These are phyloP conservation scores for Nothura maculosa DNA, from an alignment of 2,797 vertebrate species.

Conservation along the genomic window DNA sequence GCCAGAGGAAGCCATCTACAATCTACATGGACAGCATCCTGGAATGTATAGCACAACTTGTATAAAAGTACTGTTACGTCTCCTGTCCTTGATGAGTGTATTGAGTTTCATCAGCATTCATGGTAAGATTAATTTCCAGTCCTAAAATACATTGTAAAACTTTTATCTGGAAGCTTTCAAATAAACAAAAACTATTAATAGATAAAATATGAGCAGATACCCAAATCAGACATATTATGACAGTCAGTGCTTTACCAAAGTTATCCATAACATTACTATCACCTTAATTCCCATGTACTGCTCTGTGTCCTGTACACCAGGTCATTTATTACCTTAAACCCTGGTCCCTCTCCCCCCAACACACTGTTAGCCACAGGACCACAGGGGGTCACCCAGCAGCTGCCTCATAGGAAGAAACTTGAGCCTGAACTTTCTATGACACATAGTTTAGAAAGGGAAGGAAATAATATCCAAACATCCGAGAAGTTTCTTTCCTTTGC, in stretches of 20 bases:
- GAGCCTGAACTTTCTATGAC: not conserved
- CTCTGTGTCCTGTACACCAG: fast-evolving
- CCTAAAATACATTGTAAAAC: not conserved
- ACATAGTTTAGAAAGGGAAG: not conserved
- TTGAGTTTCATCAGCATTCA: not conserved
- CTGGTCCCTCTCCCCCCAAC: not conserved
- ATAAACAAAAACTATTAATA: not conserved
- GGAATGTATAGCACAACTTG: fast-evolving
- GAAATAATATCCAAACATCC: not conserved
- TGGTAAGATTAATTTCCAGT: not conserved
- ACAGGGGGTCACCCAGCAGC: not conserved
- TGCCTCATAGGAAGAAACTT: not conserved
- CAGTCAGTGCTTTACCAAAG: not conserved
- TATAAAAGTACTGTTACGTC: not conserved
- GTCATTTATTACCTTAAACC: not conserved
- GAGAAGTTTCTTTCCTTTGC: not conserved
- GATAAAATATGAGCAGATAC: not conserved
- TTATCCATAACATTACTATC: not conserved
- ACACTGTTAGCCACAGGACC: not conserved
- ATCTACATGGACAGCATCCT: not conserved
- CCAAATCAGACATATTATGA: not conserved
- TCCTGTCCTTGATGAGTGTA: fast-evolving
- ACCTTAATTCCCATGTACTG: not conserved
- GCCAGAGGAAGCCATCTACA: not conserved
- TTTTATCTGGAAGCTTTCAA: not conserved